Evolutionary conservation across 2,888 invertebrate species (phyloP), one percentile per base, ranked within the genome.

Genomic region (Onthophagus sagittarius): DNA sequence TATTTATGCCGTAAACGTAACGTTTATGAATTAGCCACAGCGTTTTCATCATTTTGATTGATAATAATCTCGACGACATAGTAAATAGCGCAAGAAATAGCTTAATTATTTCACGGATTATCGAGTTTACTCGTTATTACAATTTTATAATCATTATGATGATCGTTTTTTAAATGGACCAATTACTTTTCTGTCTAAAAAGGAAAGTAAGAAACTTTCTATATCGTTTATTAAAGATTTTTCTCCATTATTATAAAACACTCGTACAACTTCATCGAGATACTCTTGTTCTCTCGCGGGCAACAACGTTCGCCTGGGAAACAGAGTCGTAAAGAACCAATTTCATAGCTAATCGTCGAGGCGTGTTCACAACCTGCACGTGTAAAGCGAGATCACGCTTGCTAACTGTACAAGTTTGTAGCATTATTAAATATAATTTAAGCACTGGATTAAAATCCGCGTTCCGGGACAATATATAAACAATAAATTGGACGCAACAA

Each of bases 351-450:
- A 53, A 53, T 53, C 39, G 39, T 53, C 1, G 39, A 53, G 39
- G 39, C 39, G 39, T 53, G 39, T 53, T 23, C 23, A 53, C 39
- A 53, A 53, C 39, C 39, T 53, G 39, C 39, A 53, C 39, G 39
- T 53, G 7, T 53, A 9, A 53, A 53, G 11, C 39, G 9, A 11
- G 39, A 53, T 53, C 67, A 32, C n/a, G 67, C 67, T 23, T 67
- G 67, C 67, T 67, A 67, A 67, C 67, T 67, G 67, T 67, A 67
- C 67, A 67, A 32, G 15, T 15, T 15, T 67, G 15, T 23, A 23
- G 32, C 67, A 67, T 67, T 67, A 67, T 67, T 67, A 67, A 67
- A 67, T 67, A 67, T 67, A 67, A 67, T 67, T 67, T 67, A 67
- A 67, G 67, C 32, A 23, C 31, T 11, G n/a, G 31, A 23, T 67